Base-by-base conservation (phyloP, 2,888 invertebrate species). In the Frankliniella intonsa region DNA sequence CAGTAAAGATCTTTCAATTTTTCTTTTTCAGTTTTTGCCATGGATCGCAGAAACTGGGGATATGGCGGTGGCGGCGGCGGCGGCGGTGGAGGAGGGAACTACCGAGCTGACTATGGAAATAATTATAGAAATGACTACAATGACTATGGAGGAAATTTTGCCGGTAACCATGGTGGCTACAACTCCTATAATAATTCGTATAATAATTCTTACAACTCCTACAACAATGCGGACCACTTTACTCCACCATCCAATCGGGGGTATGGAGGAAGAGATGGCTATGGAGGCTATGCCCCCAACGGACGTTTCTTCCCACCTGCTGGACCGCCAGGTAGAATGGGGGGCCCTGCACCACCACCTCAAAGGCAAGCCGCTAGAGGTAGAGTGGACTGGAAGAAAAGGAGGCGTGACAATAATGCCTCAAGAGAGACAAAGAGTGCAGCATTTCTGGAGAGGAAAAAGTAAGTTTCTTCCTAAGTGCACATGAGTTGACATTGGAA, bases 371-470 rank as follows among this genome's bases (percentile, higher is more conserved):
- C 69, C 0, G 69, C 25, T 9, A 76, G 69, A 12, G 69, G 69
- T 1, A 22, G 25, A 25, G 25, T 76, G 11, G 69, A 76, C 69
- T 76, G 69, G 69, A 76, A 76, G 69, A 76, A 76, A 25, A 76
- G 69, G 69, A 76, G 69, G 69, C 69, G 69, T 12, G 69, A 76
- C 69, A 76, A 76, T 25, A 76, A 76, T 25, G 69, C 69, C 8
- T 76, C 69, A 8, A n/a, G 69, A 76, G 69, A 76, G 12, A 76
- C 69, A 25, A 76, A 76, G 25, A 76, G 69, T 76, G 69, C 69
- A 25, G 69, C 69, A 25, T 76, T 76, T 25, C 12, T 76, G 69
- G 69, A 76, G 25, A n/a, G 69, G 22, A 76, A 76, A 25, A 76
- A 76, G 69, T 76, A 76, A 76, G 25, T 76, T 25, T 12, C 25